Conservation (phyloP, 2,113 vertebrate genomes). For the Channa maculata region DNA sequence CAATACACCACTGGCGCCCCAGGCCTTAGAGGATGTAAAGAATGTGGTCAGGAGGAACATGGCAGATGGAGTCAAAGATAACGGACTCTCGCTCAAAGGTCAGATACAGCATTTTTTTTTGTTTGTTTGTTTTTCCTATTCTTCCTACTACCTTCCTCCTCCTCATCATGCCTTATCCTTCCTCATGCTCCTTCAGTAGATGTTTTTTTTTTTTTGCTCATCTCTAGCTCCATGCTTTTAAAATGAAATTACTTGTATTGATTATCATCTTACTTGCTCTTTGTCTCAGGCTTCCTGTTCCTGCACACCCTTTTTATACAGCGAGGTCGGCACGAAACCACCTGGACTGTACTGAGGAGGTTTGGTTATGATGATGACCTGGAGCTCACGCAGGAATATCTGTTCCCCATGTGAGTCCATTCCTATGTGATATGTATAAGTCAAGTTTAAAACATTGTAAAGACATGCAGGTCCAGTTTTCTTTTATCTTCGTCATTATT, state of each 20-base stretch:
- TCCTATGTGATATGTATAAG: no score
- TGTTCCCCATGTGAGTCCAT: slow-evolving; percentile 91
- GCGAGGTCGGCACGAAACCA: slow-evolving; percentile 97
- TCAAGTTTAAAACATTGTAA: no score
- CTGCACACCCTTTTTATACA: slow-evolving; percentile 98
- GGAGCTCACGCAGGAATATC: slow-evolving; percentile 95
- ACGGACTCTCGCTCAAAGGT: slow-evolving; percentile 98
- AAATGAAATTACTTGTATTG: neutral
- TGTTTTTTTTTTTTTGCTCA: neutral
- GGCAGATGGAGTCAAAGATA: slow-evolving; percentile 92
- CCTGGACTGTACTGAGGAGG: slow-evolving; percentile 95
- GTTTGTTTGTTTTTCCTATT: neutral
- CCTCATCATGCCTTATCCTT: neutral
- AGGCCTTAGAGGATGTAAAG: slow-evolving; percentile 98
- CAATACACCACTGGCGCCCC: slow-evolving; percentile 96
- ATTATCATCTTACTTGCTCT: neutral
- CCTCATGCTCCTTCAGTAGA: neutral
- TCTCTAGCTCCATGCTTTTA: neutral
- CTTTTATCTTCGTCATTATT: no score
- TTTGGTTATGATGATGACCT: slow-evolving; percentile 98
- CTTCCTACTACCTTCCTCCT: neutral
- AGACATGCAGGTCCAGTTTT: no score
- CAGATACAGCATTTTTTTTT: neutral
- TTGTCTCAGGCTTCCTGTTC: slow-evolving; percentile 93
- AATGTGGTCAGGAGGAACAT: slow-evolving; percentile 97